A percentile compares a stretch with the other conserved stretches of the same genome.
phyloP scores from a whole-genome alignment of 2,113 vertebrate genomes.

The Ameiurus melas region DNA sequence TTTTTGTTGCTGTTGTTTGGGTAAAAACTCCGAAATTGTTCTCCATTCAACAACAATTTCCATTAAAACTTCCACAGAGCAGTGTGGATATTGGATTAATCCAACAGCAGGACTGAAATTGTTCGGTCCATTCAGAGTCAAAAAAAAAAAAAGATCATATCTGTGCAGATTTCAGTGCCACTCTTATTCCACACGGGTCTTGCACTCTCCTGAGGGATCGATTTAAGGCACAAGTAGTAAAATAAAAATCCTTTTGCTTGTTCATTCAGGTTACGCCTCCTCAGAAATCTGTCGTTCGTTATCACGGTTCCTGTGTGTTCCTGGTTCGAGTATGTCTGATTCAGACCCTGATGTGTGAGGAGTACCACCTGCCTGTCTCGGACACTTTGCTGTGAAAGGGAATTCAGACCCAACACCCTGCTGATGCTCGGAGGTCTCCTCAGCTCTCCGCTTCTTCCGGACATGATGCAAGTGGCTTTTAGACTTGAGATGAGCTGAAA shows the following conservation, averaged over 20 bases:
- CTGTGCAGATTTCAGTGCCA: not conserved
- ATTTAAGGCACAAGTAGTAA: slow-evolving; percentile 5
- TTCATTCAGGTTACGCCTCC: not conserved
- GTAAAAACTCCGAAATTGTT: not conserved
- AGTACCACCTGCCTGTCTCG: slow-evolving; percentile 33
- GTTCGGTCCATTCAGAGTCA: not conserved
- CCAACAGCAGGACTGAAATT: not conserved
- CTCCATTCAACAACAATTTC: not conserved
- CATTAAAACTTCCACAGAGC: not conserved
- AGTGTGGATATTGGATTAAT: not conserved
- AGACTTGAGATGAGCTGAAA: slow-evolving; percentile 87
- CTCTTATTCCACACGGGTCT: not conserved
- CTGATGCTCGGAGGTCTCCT: slow-evolving; percentile 37
- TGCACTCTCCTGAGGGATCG: not conserved
- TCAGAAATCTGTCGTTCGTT: not conserved
- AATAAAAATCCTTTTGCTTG: not conserved
- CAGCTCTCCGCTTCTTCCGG: slow-evolving; percentile 80
- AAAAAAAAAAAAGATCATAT: not conserved
- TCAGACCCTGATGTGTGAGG: slow-evolving; percentile 36
- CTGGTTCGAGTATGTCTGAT: slow-evolving; percentile 40
- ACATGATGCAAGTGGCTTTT: slow-evolving; percentile 85
- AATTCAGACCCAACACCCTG: slow-evolving; percentile 16
- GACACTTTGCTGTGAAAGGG: slow-evolving; percentile 29
- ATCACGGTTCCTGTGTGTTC: not conserved
- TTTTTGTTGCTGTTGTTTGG: not conserved